phyloP scores from a whole-genome alignment of 2,888 invertebrate species.

The Hecatera dysodea region DNA sequence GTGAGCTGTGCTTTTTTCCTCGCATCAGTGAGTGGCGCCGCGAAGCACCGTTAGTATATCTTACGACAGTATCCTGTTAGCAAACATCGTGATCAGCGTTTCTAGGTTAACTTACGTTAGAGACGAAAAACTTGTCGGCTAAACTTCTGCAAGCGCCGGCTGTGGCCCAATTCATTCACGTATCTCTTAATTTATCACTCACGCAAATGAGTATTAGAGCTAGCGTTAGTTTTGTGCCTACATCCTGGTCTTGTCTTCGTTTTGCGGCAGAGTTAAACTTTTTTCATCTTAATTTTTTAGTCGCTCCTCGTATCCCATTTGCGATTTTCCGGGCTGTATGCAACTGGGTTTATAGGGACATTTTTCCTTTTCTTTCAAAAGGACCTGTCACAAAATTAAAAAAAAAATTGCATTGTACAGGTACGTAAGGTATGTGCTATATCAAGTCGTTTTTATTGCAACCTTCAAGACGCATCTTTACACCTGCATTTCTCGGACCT shows the following conservation, averaged over 20 bases:
- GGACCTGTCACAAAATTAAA: neutral
- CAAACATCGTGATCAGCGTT: constrained; percentile 66
- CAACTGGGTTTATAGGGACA: neutral
- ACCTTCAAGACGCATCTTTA: constrained; percentile 48
- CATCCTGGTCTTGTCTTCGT: constrained; percentile 38
- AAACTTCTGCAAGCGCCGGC: constrained; percentile 38
- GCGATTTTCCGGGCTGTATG: neutral
- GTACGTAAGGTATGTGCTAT: constrained; percentile 10
- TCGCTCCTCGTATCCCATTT: neutral
- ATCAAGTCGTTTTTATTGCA: constrained; percentile 24
- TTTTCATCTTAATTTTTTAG: neutral
- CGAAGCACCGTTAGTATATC: constrained; percentile 64
- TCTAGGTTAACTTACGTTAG: constrained; percentile 66
- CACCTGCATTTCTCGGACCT: constrained; percentile 48
- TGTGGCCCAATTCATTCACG: constrained; percentile 46
- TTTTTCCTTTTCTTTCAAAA: constrained; percentile 21
- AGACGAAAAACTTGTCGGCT: constrained; percentile 61
- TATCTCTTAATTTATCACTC: constrained; percentile 48
- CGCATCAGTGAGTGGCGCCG: constrained; percentile 49
- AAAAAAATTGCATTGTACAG: constrained; percentile 21
- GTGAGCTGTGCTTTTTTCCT: constrained; percentile 48
- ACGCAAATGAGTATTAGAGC: constrained; percentile 36
- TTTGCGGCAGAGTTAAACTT: constrained; percentile 9
- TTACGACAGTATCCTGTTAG: constrained; percentile 68
- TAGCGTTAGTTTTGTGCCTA: constrained; percentile 25